Percentiles rank a stretch among this genome's conserved stretches.
phyloP scores from a whole-genome alignment of 1,140 invertebrate species.

The Ylistrum balloti region DNA sequence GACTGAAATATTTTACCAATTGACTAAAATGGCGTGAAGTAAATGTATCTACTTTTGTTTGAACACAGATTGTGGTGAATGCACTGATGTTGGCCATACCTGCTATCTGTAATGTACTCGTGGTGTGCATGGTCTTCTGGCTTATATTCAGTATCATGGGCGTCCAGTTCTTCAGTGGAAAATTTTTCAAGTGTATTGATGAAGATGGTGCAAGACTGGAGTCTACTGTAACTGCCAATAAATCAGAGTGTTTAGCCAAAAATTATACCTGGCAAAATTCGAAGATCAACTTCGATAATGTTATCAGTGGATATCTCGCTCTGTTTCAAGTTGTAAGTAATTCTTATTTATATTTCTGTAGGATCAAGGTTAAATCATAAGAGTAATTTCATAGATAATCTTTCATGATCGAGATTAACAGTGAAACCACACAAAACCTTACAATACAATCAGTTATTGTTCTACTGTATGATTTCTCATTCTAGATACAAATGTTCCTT shows the following conservation, averaged over 20 bases:
- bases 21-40: background rate
- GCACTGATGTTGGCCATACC: conserved; percentile 97
- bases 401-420: too few species aligned
- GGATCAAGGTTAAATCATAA: too few species aligned
- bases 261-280: conserved; percentile 97
- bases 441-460: too few species aligned
- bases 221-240: conserved; percentile 68
- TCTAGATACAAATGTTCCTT: too few species aligned
- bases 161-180: conserved; percentile 94
- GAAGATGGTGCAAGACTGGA: conserved; percentile 81
- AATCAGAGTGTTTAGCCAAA: conserved; percentile 79
- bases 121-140: conserved; percentile 96
- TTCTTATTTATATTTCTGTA: too few species aligned
- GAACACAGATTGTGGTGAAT: conserved; percentile 94
- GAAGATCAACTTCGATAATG: conserved; percentile 99
- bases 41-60: background rate
- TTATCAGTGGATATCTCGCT: conserved; percentile 97
- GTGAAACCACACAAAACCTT: too few species aligned
- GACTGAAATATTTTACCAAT: too few species aligned
- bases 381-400: too few species aligned
- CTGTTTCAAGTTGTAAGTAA: conserved; percentile 94
- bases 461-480: too few species aligned
- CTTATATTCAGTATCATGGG: conserved; percentile 97
- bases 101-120: conserved; percentile 96
- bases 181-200: conserved; percentile 96